Percentiles rank a stretch among this genome's conserved stretches.
Evolutionary conservation across 2,888 invertebrate species (phyloP).

Genomic region (Epirrita christyi): DNA sequence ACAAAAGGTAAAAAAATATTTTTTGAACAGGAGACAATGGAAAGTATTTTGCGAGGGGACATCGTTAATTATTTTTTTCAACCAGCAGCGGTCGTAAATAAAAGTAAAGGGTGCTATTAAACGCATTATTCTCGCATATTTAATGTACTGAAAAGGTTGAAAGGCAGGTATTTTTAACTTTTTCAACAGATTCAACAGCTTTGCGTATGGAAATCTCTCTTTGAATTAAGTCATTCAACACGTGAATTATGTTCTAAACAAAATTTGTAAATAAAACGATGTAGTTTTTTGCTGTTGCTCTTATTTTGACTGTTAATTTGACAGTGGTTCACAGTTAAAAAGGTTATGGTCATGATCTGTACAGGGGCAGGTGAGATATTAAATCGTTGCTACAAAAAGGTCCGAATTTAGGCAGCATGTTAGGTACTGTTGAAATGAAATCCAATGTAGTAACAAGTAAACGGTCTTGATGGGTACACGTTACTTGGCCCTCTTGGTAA

Average conservation of each 20-base stretch:
- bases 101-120: constrained; percentile 83
- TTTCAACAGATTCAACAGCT: constrained; percentile 75
- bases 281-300: neutral
- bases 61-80: constrained; percentile 78
- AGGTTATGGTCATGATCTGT: too few relatives aligned
- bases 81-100: constrained; percentile 74
- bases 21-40: constrained; percentile 69
- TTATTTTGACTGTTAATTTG: constrained; percentile 1
- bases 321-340: too few relatives aligned
- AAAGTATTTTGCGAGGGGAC: constrained; percentile 64
- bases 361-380: neutral
- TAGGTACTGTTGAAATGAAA: constrained; percentile 12
- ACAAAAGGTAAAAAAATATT: constrained; percentile 52
- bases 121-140: constrained; percentile 82
- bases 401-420: constrained; percentile 9
- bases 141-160: constrained; percentile 81
- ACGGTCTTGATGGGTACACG: constrained; percentile 52
- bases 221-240: constrained; percentile 73
- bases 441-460: constrained; percentile 42
- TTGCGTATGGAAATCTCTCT: constrained; percentile 67
- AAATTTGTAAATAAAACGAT: constrained; percentile 6
- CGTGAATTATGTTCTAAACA: constrained; percentile 23
- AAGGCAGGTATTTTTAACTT: constrained; percentile 62
- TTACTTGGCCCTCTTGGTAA: constrained; percentile 54
- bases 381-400: constrained; percentile 1